A percentile compares a stretch with the other conserved stretches of the same genome.
phyloP scores from a whole-genome alignment of 2,888 invertebrate species.

The Molorchus minor region DNA sequence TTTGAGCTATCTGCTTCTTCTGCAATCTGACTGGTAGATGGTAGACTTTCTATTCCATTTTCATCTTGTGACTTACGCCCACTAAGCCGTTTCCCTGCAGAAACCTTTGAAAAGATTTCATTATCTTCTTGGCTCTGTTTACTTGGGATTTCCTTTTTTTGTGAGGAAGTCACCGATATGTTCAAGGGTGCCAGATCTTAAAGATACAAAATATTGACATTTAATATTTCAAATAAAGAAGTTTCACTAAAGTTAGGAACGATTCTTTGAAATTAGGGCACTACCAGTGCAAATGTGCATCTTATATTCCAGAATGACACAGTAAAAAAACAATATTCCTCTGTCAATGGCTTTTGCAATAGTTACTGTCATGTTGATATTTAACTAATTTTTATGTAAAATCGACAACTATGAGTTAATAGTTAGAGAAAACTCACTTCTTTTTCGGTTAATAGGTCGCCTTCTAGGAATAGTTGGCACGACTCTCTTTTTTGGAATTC shows the following conservation, averaged over 20 bases:
- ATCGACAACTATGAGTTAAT: neutral
- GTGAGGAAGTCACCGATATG: neutral
- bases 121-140: slow-evolving; percentile 1
- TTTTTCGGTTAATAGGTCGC: slow-evolving; percentile 22
- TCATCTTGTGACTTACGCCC: neutral
- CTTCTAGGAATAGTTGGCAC: slow-evolving; percentile 26
- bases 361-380: no score
- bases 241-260: no score
- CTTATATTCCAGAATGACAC: no score
- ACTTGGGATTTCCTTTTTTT: neutral
- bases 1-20: slow-evolving; percentile 5
- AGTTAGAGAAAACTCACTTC: neutral
- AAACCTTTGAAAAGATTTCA: neutral
- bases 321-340: no score
- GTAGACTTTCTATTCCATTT: slow-evolving; percentile 1
- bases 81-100: neutral
- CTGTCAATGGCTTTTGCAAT: no score
- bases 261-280: no score
- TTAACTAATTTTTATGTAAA: no score
- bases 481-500: slow-evolving; percentile 21
- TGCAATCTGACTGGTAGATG: slow-evolving; percentile 14
- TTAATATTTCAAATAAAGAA: no score
- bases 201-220: no score
- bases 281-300: no score
- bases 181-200: slow-evolving; percentile 15